Evolutionary conservation across 2,797 vertebrate species (phyloP).

Genomic region (Helicolenus hilgendorfi): DNA sequence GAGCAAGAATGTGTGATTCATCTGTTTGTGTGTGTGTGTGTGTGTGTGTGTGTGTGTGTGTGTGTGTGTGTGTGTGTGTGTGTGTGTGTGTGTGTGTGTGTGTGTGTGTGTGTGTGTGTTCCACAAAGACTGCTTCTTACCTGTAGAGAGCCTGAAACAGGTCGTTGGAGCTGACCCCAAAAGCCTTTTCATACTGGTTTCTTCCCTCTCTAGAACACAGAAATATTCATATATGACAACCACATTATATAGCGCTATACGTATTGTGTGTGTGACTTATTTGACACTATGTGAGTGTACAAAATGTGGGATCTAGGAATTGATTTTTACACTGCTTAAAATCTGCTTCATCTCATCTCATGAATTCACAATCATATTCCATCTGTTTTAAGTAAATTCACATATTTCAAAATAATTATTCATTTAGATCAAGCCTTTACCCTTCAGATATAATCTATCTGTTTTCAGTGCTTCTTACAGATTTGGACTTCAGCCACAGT

Average conservation of each 20-base stretch:
- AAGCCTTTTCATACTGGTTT: conserved; percentile 93
- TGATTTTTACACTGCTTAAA: neutral
- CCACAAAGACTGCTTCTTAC: conserved; percentile 76
- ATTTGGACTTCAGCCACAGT: conserved; percentile 20
- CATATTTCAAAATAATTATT: neutral
- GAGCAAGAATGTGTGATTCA: conserved; percentile 21
- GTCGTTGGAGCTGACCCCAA: conserved; percentile 89
- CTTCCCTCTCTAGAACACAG: conserved; percentile 91
- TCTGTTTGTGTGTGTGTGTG: conserved; percentile 8
- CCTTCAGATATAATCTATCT: neutral
- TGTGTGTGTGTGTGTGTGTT: neutral
- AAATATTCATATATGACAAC: neutral
- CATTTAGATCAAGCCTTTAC: neutral
- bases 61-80: neutral
- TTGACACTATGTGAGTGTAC: neutral
- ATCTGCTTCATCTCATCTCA: neutral
- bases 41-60: neutral
- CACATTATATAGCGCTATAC: neutral
- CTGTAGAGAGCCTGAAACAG: conserved; percentile 95
- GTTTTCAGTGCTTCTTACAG: neutral
- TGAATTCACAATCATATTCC: neutral
- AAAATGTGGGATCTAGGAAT: neutral
- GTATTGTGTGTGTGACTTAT: neutral
- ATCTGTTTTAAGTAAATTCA: neutral
- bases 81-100: conserved; percentile 22